Evolutionary conservation across 1,140 invertebrate species (phyloP), one percentile per base, ranked within the genome.

Genomic region (Aphidius gifuensis): DNA sequence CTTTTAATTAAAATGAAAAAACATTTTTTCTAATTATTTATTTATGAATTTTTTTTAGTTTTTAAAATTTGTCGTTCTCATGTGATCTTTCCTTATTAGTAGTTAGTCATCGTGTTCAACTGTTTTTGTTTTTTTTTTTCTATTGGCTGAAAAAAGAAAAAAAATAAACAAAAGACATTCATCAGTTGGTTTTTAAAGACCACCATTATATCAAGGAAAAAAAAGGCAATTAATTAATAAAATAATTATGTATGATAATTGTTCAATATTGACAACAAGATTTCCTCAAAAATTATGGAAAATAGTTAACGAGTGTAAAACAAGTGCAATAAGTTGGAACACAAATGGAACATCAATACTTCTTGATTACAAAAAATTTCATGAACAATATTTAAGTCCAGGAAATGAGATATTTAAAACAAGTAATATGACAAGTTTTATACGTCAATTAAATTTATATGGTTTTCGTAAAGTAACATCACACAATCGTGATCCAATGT

Each of bases 281-380:
- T 86, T 86, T 72, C 85, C 85, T 8, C 84, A 85, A 68, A 86
- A 86, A 65, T 73, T 86, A 16, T 86, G 85, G 85, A 80, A 81
- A 70, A 83, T 86, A 40, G 73, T 86, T 0, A 84, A 85, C 71
- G 72, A 78, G 4, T 79, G 83, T 58, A 67, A 74, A 39, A 82
- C 76, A 9, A 81, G 83, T 44, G 83, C 85, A 1, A 85, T 86
- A 62, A 71, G 78, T 40, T 86, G 85, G 85, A 80, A 83, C 49
- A 67, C 72, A 4, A 82, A 75, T 39, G 84, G 85, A 38, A 64
- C 72, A 9, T 85, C 82, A 1, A 83, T 86, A 67, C 71, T 85
- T n/a, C 69, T 86, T 21, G 80, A 85, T 66, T 86, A 85, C 70
- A 80, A 80, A 53, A 74, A 80, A 59, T 81, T 81, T 49, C 81